phyloP scores from a whole-genome alignment of 2,888 invertebrate species.

The Cordilura impudica region DNA sequence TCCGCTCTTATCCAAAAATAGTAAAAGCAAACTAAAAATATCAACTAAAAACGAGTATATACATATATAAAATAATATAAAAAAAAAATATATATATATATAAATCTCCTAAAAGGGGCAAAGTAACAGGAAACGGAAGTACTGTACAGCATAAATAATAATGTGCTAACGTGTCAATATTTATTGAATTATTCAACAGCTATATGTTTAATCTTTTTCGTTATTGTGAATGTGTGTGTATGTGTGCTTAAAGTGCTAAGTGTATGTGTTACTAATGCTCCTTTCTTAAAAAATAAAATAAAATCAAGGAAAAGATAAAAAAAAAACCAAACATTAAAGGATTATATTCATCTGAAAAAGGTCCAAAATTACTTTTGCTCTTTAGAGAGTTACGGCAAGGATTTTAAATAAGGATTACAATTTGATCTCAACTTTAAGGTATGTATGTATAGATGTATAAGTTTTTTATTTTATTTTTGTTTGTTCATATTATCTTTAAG shows the following conservation, averaged over 20 bases:
- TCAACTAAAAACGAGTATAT: neutral
- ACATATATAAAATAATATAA: too few species aligned
- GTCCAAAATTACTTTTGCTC: neutral
- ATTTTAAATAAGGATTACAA: constrained; percentile 17
- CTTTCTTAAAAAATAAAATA: neutral
- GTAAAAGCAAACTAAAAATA: constrained; percentile 3
- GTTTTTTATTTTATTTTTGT: too few species aligned
- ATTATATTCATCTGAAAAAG: constrained; percentile 1
- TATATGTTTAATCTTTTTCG: constrained; percentile 34
- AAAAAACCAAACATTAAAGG: constrained; percentile 14
- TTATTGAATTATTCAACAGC: constrained; percentile 56
- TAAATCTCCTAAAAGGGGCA: neutral
- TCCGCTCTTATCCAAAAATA: too few species aligned
- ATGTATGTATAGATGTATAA: neutral
- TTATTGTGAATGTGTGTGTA: neutral
- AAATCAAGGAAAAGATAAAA: neutral
- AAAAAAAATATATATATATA: too few species aligned
- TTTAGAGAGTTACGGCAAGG: neutral
- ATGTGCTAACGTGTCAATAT: constrained; percentile 57
- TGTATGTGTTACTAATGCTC: neutral
- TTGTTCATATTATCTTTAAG: neutral
- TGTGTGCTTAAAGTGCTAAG: neutral
- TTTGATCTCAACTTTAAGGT: constrained; percentile 7
- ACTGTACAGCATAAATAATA: constrained; percentile 49
- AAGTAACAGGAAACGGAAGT: constrained; percentile 1